Base-by-base conservation (phyloP, 2,797 vertebrate genomes). In the Argentina silus region DNA sequence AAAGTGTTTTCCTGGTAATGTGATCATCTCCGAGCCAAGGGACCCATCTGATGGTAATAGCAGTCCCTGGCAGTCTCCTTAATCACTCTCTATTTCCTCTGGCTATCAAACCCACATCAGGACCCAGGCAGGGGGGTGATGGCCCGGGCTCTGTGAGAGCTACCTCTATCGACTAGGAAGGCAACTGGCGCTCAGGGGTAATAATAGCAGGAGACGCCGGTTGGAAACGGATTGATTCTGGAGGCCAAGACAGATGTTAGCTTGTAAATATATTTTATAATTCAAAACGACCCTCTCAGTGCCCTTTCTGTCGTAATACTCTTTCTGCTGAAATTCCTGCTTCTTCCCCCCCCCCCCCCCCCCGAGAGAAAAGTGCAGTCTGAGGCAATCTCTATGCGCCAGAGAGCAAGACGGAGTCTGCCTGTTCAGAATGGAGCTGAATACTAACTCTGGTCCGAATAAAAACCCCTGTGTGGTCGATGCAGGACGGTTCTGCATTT, bases 71-170 rank as follows among this genome's bases (percentile, higher is more conserved):
- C 82, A 82, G 87, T 83, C 83, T 81, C 79, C 80, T 87, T 90
- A 90, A 90, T 86, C 81, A 81, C 70, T 76, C 67, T 87, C 77
- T 76, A 88, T 91, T 90, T 89, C 86, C 83, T 88, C n/a, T n/a
- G 21, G 85, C 78, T 87, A 88, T 87, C 84, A 87, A 71, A 78
- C 71, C 78, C 72, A 81, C 80, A 87, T 85, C 69, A 47, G 77
- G 73, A 83, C 75, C 64, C 76, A 81, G 73, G 85, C 83, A 78
- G 90, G 81, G 76, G 27, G 87, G 74, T 79, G 85, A 89, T 85
- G 79, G 78, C 62, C 50, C n/a, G n/a, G n/a, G 15, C 77, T 79
- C 81, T 67, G 56, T 85, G 78, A 72, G 69, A 80, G 76, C 69
- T 73, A 15, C 15, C 21, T 79, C 70, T 56, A 87, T 88, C 63